phyloP scores from a whole-genome alignment of 2,888 invertebrate genomes.

The Acheta domesticus region DNA sequence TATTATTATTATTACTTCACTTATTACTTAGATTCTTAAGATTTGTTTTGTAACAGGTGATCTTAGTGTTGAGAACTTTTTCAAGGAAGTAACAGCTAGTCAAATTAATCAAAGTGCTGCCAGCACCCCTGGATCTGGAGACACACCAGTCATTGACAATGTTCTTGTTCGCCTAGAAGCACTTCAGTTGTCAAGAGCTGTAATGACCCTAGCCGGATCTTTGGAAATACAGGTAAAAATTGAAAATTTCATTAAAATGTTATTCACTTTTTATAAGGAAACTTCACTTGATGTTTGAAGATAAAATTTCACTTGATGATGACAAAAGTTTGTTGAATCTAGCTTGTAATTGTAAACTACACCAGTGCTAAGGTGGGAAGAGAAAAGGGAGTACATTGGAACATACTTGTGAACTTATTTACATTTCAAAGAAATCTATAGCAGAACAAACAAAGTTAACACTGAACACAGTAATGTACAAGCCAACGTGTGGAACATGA shows the following conservation, averaged over 20 bases:
- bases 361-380: too few species aligned
- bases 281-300: too few species aligned
- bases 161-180: constrained; percentile 66
- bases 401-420: too few species aligned
- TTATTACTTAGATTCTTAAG: background rate
- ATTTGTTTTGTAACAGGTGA: constrained; percentile 55
- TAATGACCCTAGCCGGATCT: constrained; percentile 69
- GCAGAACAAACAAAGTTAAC: too few species aligned
- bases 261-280: background rate
- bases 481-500: too few species aligned
- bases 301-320: too few species aligned
- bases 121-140: constrained; percentile 12
- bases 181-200: constrained; percentile 63
- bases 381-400: too few species aligned
- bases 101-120: constrained; percentile 19
- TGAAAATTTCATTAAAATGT: background rate
- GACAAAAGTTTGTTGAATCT: too few species aligned
- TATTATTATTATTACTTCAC: background rate
- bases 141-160: constrained; percentile 61
- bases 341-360: too few species aligned
- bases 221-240: constrained; percentile 64
- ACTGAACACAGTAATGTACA: too few species aligned
- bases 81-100: constrained; percentile 56
- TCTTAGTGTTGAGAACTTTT: constrained; percentile 75
- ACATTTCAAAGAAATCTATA: too few species aligned